phyloP scores from a whole-genome alignment of 2,113 vertebrate genomes.

The Ochotona princeps region DNA sequence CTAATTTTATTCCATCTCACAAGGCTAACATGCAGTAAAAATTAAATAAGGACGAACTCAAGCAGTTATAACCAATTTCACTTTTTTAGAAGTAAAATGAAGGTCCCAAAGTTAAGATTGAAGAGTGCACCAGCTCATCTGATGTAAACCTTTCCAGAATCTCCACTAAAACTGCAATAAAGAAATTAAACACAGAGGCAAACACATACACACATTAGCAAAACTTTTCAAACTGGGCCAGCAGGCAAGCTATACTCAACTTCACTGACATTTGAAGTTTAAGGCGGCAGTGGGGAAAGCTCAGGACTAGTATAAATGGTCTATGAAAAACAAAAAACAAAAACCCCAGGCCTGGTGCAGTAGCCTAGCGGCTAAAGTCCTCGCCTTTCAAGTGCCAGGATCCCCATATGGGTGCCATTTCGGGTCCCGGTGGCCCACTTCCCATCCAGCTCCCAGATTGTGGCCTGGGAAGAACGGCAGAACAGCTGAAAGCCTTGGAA shows the following conservation, averaged over 20 bases:
- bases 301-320: background rate
- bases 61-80: background rate
- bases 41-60: background rate
- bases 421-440: no score
- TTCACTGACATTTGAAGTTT: background rate
- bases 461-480: no score
- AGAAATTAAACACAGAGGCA: background rate
- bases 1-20: background rate
- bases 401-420: no score
- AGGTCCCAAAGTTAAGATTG: background rate
- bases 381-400: no score
- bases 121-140: background rate
- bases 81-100: conserved; percentile 1
- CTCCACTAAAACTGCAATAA: background rate
- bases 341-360: no score
- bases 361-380: no score
- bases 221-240: conserved; percentile 1
- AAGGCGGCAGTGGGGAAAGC: background rate
- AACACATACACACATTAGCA: background rate
- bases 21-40: background rate
- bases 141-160: conserved; percentile 52
- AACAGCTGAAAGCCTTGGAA: no score
- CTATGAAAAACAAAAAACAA: no score
- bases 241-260: background rate
- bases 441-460: no score